These are phyloP conservation scores for Xylocampa areola DNA, from an alignment of 2,888 invertebrate genomes.

Conservation along the genomic window DNA sequence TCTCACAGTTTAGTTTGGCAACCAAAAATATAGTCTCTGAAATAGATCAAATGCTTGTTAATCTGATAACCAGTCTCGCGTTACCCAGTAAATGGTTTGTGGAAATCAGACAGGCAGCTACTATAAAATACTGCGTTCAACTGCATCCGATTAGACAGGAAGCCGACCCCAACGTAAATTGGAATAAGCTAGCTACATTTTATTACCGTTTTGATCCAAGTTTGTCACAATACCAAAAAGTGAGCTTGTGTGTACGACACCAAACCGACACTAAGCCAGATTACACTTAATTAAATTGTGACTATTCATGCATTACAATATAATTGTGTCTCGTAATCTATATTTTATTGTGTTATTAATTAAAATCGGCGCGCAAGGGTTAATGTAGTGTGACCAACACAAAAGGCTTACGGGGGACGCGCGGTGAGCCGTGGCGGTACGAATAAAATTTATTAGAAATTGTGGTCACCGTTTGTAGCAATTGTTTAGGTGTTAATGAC, in stretches of 20 bases:
- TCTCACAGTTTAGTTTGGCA: no score
- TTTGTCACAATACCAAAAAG: neutral
- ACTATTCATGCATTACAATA: constrained; percentile 24
- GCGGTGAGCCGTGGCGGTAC: constrained; percentile 34
- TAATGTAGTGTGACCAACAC: constrained; percentile 54
- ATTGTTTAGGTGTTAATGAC: constrained; percentile 41
- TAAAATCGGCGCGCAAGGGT: constrained; percentile 44
- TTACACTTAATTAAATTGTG: constrained; percentile 23
- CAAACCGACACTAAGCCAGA: constrained; percentile 14
- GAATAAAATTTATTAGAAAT: constrained; percentile 58
- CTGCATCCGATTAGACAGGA: no score
- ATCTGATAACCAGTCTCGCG: no score
- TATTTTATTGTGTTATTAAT: constrained; percentile 54
- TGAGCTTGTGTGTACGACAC: neutral
- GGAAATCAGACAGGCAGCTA: no score
- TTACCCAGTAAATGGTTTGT: no score
- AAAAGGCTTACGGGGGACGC: constrained; percentile 45
- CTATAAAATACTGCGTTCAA: no score
- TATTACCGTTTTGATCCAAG: neutral
- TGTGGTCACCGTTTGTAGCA: constrained; percentile 23
- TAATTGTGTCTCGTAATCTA: constrained; percentile 41
- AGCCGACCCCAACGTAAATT: no score
- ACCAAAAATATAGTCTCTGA: no score
- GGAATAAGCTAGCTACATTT: neutral
- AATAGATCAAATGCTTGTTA: no score